Evolutionary conservation across 2,113 vertebrate species (phyloP).

Genomic region (Cyprinodon tularosa): DNA sequence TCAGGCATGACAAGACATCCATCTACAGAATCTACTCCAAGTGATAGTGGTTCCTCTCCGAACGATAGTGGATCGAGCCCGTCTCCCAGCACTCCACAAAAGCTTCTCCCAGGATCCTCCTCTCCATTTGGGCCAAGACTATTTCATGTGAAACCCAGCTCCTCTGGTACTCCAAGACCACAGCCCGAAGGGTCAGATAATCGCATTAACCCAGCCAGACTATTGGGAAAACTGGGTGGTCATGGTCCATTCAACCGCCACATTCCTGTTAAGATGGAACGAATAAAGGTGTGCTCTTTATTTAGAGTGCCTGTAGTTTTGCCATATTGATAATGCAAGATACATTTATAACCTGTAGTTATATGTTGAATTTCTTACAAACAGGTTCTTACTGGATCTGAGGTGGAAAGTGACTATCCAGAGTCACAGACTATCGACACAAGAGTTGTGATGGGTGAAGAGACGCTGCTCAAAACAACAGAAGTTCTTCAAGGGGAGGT

Average conservation of each 20-base stretch:
- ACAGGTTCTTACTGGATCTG: constrained; percentile 80
- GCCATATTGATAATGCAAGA: background rate
- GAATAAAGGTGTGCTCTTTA: constrained; percentile 77
- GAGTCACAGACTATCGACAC: constrained; percentile 81
- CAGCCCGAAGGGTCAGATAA: constrained; percentile 87
- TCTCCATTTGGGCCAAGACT: constrained; percentile 75
- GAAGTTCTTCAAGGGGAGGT: constrained; percentile 65
- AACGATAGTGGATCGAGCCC: constrained; percentile 80
- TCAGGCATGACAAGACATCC: constrained; percentile 79
- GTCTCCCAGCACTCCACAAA: constrained; percentile 78
- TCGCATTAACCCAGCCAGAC: constrained; percentile 67
- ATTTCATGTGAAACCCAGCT: constrained; percentile 62
- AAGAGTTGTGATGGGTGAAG: constrained; percentile 92
- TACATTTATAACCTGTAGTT: background rate
- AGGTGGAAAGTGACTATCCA: constrained; percentile 82
- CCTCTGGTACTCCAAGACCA: constrained; percentile 78
- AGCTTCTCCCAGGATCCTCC: constrained; percentile 74
- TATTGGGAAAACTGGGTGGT: constrained; percentile 71
- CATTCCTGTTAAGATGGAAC: constrained; percentile 79
- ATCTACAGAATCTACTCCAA: constrained; percentile 80
- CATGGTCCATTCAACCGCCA: constrained; percentile 71
- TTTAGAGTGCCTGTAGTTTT: constrained; percentile 20
- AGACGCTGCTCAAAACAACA: constrained; percentile 79
- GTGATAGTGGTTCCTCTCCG: constrained; percentile 74
- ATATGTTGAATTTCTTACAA: constrained; percentile 20